phyloP scores from a whole-genome alignment of 2,888 invertebrate genomes.

The Arrhopalites spinosus region DNA sequence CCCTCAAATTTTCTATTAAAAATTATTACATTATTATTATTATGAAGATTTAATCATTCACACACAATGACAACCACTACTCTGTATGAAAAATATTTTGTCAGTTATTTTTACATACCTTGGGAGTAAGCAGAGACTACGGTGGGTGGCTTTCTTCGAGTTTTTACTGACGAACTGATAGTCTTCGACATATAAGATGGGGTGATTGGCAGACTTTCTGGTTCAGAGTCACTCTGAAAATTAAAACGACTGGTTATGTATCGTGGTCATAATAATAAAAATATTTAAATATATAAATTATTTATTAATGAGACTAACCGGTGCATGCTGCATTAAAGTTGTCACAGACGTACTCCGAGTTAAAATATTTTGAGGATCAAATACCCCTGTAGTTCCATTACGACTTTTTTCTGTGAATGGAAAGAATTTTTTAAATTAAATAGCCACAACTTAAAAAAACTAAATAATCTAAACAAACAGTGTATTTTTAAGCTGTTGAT shows the following conservation, averaged over 20 bases:
- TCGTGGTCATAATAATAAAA: background rate
- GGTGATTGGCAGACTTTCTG: constrained; percentile 53
- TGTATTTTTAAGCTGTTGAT: background rate
- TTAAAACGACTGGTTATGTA: constrained; percentile 24
- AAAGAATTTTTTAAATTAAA: too few species aligned
- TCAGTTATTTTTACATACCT: constrained; percentile 35
- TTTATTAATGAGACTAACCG: constrained; percentile 36
- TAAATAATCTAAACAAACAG: background rate
- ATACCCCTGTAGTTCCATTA: constrained; percentile 50
- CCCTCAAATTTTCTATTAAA: constrained; percentile 52
- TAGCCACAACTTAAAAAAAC: too few species aligned
- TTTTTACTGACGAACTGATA: constrained; percentile 52
- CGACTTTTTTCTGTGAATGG: constrained; percentile 49
- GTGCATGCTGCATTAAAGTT: constrained; percentile 47
- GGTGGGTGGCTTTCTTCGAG: constrained; percentile 49
- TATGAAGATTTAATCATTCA: too few species aligned
- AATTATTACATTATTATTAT: too few species aligned
- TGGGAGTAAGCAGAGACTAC: constrained; percentile 53
- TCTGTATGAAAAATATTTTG: background rate
- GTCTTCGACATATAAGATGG: constrained; percentile 56
- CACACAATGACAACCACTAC: too few species aligned
- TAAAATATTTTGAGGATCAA: constrained; percentile 55
- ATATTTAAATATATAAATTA: background rate
- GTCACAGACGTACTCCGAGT: constrained; percentile 55
- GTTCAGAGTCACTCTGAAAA: constrained; percentile 55